phyloP scores from a whole-genome alignment of 2,888 invertebrate genomes.

The Drosophila dives region DNA sequence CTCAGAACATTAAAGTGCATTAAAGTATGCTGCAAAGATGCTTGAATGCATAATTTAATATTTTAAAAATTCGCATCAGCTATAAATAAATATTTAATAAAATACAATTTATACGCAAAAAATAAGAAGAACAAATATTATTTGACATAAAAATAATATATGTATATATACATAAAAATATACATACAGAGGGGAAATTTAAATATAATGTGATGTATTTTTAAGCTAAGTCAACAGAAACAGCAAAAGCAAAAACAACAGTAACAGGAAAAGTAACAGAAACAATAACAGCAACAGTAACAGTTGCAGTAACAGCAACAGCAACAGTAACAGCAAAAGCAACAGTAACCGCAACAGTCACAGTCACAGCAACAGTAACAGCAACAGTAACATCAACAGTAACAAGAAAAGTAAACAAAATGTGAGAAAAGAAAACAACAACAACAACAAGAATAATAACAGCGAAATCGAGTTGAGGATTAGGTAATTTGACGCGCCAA shows the following conservation, averaged over 20 bases:
- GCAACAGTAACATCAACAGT: not conserved
- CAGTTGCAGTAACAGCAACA: not conserved
- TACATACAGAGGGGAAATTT: no score
- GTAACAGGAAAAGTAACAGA: not conserved
- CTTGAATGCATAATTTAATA: not conserved
- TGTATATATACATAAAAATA: no score
- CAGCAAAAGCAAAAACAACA: no score
- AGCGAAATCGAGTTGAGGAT: constrained; percentile 37
- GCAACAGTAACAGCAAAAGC: constrained; percentile 1
- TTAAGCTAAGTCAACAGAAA: not conserved
- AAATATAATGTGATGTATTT: not conserved
- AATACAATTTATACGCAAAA: not conserved
- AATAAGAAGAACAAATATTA: no score
- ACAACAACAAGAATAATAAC: constrained; percentile 4
- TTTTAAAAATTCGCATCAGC: not conserved
- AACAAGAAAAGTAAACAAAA: not conserved
- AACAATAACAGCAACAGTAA: constrained; percentile 2
- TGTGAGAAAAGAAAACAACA: not conserved
- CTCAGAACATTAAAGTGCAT: constrained; percentile 7
- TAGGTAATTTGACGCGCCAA: constrained; percentile 50
- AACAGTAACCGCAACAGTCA: not conserved
- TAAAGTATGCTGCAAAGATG: not conserved
- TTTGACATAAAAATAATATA: no score
- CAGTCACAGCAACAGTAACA: constrained; percentile 1
- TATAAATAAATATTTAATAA: not conserved